Base-by-base conservation (phyloP, 2,888 invertebrate genomes). In the Julus scandinavius region DNA sequence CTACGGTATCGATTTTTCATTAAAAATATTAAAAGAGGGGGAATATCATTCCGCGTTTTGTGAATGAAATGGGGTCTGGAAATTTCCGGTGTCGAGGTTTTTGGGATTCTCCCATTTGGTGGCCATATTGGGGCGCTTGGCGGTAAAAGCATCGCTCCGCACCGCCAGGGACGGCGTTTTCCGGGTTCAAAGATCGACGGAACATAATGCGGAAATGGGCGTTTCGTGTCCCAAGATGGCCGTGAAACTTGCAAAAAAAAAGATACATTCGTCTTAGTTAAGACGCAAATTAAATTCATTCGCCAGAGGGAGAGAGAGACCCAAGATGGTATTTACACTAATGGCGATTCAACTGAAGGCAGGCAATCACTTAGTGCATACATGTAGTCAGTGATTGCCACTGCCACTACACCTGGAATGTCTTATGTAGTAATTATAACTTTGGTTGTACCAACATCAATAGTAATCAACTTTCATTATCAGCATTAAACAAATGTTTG, bases 11-110 rank as follows among this genome's bases (percentile, higher is more conserved):
- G 72, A 72, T 72, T 72, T 72, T 72, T 72, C 72, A 72, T 72
- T 72, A 72, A 72, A 72, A 72, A 72, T 72, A 72, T 72, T 72
- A 72, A 72, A 54, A 72, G 11, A 63, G 72, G 29, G 29, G 63
- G 13, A 29, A 29, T 72, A 72, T 72, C 72, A 72, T 72, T 72
- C 29, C 29, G 29, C 29, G 72, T 72, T 72, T 72, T 72, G 72
- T 72, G 72, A 72, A 72, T 72, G 72, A 72, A 72, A 72, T 29
- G 72, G 6, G 63, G 1, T 63, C n/a, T 17, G n/a, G n/a, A 63
- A n/a, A 63, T 63, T 63, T 54, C 54, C 54, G 54, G 54, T 20
- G 63, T 20, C 7, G 63, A 63, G 63, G n/a, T n/a, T 63, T 29
- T 20, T 20, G 63, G 54, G 54, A 63, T 63, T 63, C 63, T n/a